Percentiles rank a stretch among this genome's conserved stretches.
Evolutionary conservation across 2,797 vertebrate genomes (phyloP).

Genomic region (Borostomias antarcticus): DNA sequence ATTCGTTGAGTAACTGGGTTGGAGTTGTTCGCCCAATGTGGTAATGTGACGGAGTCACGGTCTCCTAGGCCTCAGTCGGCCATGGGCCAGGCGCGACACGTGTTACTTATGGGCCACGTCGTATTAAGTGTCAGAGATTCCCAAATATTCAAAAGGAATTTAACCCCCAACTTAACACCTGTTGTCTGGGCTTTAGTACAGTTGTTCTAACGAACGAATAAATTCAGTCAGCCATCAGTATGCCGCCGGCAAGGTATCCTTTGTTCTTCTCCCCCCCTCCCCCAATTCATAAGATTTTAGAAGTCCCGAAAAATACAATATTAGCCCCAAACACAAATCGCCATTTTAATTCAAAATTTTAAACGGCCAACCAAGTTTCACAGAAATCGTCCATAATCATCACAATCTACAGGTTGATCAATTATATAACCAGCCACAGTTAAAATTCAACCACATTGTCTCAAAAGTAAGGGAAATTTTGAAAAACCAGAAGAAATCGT

Average conservation of each 20-base stretch:
- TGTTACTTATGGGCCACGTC: conserved; percentile 74
- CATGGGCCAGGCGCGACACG: conserved; percentile 73
- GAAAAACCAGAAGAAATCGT: background rate
- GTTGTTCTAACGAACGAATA: conserved; percentile 31
- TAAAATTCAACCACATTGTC: background rate
- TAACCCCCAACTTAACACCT: conserved; percentile 29
- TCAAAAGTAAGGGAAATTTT: background rate
- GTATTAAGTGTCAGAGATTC: conserved; percentile 65
- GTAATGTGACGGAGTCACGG: background rate
- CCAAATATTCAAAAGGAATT: conserved; percentile 50
- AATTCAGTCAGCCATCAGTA: conserved; percentile 38
- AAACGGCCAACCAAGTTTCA: too few relatives aligned
- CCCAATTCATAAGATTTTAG: background rate
- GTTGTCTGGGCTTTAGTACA: conserved; percentile 15
- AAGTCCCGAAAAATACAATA: too few relatives aligned
- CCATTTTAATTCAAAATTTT: background rate
- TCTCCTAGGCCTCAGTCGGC: conserved; percentile 64
- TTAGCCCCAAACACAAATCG: too few relatives aligned
- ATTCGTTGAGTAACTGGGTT: background rate
- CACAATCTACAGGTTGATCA: conserved; percentile 8
- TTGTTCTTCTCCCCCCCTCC: conserved; percentile 68
- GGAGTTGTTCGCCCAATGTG: background rate
- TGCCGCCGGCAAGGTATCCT: conserved; percentile 41
- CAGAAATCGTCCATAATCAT: too few relatives aligned
- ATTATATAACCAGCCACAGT: background rate